These are phyloP conservation scores for Cepphus grylle DNA, from an alignment of 2,113 vertebrate genomes.

Conservation along the genomic window DNA sequence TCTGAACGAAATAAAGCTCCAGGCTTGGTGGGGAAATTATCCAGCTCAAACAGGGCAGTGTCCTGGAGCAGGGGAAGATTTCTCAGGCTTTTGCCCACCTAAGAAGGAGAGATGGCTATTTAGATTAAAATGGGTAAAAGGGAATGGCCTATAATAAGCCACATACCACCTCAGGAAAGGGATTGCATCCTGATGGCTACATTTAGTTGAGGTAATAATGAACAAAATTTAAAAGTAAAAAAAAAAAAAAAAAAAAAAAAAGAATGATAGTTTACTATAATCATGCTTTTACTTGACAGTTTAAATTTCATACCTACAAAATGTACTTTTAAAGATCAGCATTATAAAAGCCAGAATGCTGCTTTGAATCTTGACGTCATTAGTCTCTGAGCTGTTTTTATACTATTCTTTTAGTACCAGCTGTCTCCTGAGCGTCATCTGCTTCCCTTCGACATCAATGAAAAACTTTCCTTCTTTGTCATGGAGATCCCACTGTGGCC, in stretches of 20 bases:
- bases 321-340: neutral
- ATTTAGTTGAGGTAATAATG: neutral
- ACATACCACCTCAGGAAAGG: neutral
- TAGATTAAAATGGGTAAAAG: neutral
- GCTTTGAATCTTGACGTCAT: neutral
- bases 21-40: neutral
- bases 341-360: neutral
- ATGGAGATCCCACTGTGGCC: neutral
- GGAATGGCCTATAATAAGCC: neutral
- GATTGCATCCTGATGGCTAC: neutral
- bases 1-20: neutral
- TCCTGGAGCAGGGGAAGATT: neutral
- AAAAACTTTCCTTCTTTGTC: neutral
- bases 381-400: neutral
- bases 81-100: neutral
- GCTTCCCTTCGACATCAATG: neutral
- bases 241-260: no score
- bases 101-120: neutral
- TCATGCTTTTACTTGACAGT: neutral
- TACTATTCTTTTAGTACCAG: neutral
- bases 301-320: neutral
- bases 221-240: neutral
- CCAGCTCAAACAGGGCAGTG: neutral
- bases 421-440: neutral
- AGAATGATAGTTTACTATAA: neutral